These are phyloP conservation scores for Drosophila leonis DNA, from an alignment of 2,888 invertebrate species.

Conservation along the genomic window DNA sequence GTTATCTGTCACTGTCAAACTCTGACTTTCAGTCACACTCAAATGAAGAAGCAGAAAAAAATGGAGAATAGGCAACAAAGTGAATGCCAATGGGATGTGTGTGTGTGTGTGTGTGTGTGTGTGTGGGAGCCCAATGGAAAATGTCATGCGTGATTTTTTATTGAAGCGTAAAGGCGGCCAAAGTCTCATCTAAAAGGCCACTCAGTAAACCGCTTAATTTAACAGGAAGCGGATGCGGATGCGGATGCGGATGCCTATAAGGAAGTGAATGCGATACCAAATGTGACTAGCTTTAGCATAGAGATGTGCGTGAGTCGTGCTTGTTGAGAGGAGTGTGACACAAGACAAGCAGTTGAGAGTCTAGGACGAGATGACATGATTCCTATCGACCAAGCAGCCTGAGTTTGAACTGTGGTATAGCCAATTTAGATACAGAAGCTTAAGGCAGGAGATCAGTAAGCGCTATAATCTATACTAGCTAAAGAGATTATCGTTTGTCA, in stretches of 20 bases:
- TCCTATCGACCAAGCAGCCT: too few relatives aligned
- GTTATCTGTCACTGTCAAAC: conserved; percentile 26
- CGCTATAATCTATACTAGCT: too few relatives aligned
- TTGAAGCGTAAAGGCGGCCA: conserved; percentile 54
- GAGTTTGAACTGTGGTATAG: too few relatives aligned
- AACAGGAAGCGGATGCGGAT: neutral
- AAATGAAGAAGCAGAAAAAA: neutral
- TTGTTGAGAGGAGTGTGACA: neutral
- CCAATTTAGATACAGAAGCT: too few relatives aligned
- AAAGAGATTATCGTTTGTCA: too few relatives aligned
- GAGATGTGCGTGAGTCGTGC: neutral
- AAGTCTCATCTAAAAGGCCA: conserved; percentile 14
- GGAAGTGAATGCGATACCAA: neutral
- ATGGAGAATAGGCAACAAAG: conserved; percentile 21
- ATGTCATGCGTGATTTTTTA: conserved; percentile 66
- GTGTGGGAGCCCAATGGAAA: conserved; percentile 49
- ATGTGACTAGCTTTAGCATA: neutral
- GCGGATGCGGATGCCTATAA: neutral
- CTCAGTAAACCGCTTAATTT: conserved; percentile 36
- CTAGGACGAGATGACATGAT: too few relatives aligned
- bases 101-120: conserved; percentile 12
- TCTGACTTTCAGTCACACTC: conserved; percentile 19
- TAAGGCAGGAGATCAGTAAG: too few relatives aligned
- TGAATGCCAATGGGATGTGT: conserved; percentile 21
- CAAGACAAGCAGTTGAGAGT: neutral